Conservation (phyloP, 2,888 invertebrate species). For the Pseudanteris insignis region DNA sequence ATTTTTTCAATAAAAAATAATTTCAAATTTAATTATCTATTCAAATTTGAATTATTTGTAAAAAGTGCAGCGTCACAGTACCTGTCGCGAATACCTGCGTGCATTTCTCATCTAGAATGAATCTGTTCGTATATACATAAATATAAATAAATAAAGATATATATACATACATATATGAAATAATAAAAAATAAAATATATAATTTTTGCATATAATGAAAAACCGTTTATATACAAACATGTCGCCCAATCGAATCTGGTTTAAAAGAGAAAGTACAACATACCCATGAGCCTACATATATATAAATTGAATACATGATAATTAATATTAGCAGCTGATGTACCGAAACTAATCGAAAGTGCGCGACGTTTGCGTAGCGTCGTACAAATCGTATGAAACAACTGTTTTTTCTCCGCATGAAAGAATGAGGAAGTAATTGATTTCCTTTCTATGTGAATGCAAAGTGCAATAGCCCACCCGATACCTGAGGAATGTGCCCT, state of each 20-base stretch:
- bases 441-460: too few species aligned
- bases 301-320: conserved; percentile 46
- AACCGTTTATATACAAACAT: conserved; percentile 38
- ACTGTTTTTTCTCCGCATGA: too few species aligned
- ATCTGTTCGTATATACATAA: conserved; percentile 23
- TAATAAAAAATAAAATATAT: conserved; percentile 35
- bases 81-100: conserved; percentile 30
- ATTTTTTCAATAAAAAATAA: too few species aligned
- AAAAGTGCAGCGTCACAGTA: conserved; percentile 12
- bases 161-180: conserved; percentile 18
- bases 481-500: too few species aligned
- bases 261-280: conserved; percentile 44
- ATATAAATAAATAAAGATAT: conserved; percentile 11
- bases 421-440: too few species aligned
- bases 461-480: too few species aligned
- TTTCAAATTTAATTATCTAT: too few species aligned
- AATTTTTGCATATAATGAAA: conserved; percentile 36
- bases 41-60: too few species aligned
- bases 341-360: too few species aligned
- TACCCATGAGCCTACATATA: conserved; percentile 48
- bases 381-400: too few species aligned
- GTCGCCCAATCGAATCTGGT: conserved; percentile 44
- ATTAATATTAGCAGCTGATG: conserved; percentile 45
- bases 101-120: conserved; percentile 37
- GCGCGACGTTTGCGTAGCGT: too few species aligned